Conservation (phyloP, 2,888 invertebrate genomes). For the Pyrocoelia pectoralis region DNA sequence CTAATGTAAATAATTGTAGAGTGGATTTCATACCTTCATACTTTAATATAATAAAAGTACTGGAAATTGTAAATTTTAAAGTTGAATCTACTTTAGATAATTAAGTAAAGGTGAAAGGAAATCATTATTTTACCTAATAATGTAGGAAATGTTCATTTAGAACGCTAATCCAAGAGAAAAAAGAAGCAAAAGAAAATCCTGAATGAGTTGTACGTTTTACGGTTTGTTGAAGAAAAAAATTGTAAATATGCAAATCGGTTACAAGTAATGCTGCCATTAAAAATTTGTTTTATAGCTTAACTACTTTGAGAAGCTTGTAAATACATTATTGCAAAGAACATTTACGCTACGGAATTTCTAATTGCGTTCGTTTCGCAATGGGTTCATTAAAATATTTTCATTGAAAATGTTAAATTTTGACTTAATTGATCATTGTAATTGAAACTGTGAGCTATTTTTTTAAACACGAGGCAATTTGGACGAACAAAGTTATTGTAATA, state of each 20-base stretch:
- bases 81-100: neutral
- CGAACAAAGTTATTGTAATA: neutral
- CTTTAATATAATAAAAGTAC: constrained; percentile 1
- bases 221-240: constrained; percentile 18
- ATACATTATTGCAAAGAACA: constrained; percentile 15
- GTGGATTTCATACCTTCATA: neutral
- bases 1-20: neutral
- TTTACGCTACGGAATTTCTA: constrained; percentile 17
- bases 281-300: constrained; percentile 20
- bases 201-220: constrained; percentile 17
- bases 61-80: neutral
- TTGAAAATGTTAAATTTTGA: constrained; percentile 5
- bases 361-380: constrained; percentile 11
- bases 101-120: constrained; percentile 3
- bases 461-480: neutral
- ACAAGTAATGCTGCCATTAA: constrained; percentile 23
- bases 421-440: neutral
- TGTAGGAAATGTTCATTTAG: constrained; percentile 2
- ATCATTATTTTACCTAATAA: constrained; percentile 1
- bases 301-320: constrained; percentile 17
- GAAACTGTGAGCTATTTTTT: neutral
- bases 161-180: neutral
- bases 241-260: constrained; percentile 25
- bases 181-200: constrained; percentile 17
- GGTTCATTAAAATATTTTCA: constrained; percentile 12